Percentiles rank a stretch among this genome's conserved stretches.
Evolutionary conservation across 2,888 invertebrate genomes (phyloP).

Genomic region (Cyclophora punctaria): DNA sequence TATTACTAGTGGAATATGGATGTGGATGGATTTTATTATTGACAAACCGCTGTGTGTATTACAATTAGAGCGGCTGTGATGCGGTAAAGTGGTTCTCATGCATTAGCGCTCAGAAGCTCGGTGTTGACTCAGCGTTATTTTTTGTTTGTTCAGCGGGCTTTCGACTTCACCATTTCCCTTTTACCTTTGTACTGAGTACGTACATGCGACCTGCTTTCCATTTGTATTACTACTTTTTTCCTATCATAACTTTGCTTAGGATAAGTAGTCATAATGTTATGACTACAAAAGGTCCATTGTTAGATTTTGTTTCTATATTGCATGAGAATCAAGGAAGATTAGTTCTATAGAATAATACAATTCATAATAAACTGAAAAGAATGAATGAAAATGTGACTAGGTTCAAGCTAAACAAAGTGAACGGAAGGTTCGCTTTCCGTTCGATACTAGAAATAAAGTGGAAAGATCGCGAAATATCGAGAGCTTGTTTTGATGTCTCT

Average conservation of each 20-base stretch:
- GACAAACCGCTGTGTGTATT: slow-evolving; percentile 2
- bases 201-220: no score
- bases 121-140: slow-evolving; percentile 53
- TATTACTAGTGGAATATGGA: no score
- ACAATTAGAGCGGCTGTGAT: slow-evolving; percentile 13
- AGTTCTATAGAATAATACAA: no score
- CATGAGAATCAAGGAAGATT: no score
- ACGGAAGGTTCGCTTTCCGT: slow-evolving; percentile 17
- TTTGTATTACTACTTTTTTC: no score
- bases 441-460: slow-evolving; percentile 19
- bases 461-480: slow-evolving; percentile 17
- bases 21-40: background rate
- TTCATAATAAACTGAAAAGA: no score
- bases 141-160: slow-evolving; percentile 51
- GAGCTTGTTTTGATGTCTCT: slow-evolving; percentile 29
- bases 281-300: no score
- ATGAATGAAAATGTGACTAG: slow-evolving; percentile 6
- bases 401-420: slow-evolving; percentile 20
- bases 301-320: no score
- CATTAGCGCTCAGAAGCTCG: slow-evolving; percentile 52
- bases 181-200: slow-evolving; percentile 31
- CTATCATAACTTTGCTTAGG: no score
- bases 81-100: slow-evolving; percentile 36
- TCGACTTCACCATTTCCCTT: slow-evolving; percentile 36
- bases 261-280: no score